phyloP scores from a whole-genome alignment of 2,113 vertebrate genomes.

The Apteryx owenii region DNA sequence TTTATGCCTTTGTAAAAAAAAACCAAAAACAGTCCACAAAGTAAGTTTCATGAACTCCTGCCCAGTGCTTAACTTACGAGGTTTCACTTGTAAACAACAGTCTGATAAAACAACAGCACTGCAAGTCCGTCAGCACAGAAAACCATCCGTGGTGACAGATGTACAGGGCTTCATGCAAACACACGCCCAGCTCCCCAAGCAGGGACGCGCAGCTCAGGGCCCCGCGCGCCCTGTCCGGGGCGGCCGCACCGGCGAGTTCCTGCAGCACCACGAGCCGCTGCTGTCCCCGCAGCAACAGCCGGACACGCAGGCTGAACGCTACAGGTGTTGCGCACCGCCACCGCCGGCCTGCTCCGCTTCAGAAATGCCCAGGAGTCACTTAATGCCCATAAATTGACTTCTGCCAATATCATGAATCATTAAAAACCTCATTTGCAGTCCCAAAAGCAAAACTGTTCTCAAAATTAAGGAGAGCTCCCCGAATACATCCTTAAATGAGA shows the following conservation, averaged over 20 bases:
- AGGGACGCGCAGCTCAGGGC: no score
- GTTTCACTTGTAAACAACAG: neutral
- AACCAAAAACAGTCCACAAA: neutral
- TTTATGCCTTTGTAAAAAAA: neutral
- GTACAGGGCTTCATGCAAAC: neutral
- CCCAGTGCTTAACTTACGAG: neutral
- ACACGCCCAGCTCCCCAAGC: neutral
- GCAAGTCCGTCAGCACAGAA: neutral
- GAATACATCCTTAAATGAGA: conserved; percentile 17
- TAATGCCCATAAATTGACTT: neutral
- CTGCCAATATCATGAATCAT: conserved; percentile 27
- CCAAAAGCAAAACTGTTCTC: conserved; percentile 41
- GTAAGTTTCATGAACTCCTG: neutral
- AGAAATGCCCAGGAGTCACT: neutral
- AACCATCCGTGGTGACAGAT: neutral
- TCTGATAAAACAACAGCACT: neutral
- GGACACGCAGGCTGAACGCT: neutral
- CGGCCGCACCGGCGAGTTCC: no score
- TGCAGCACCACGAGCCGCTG: no score
- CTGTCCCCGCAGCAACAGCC: neutral
- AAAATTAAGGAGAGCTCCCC: conserved; percentile 47
- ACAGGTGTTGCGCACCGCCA: neutral
- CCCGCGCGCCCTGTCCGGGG: no score
- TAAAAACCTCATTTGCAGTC: conserved; percentile 48
- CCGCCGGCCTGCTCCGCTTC: neutral